Conservation (phyloP, 2,113 vertebrate genomes). For the Ia io region DNA sequence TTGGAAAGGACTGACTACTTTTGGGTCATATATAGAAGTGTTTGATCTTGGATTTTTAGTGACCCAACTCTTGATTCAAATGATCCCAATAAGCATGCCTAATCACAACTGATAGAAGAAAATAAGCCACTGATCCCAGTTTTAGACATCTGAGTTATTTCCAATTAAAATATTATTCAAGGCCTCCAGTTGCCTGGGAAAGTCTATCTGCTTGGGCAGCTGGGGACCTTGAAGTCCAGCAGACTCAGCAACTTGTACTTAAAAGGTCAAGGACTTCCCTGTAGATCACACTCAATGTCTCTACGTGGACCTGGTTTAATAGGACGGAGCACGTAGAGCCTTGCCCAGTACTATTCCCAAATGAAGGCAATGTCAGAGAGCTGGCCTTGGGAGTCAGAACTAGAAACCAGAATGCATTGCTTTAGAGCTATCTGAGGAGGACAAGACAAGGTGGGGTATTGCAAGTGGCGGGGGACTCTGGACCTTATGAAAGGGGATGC, state of each 20-base stretch:
- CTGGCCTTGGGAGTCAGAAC: neutral
- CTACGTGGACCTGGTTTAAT: neutral
- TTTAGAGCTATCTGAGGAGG: neutral
- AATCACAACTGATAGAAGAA: neutral
- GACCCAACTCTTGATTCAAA: neutral
- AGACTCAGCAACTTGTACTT: neutral
- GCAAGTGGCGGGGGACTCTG: neutral
- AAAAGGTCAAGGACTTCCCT: neutral
- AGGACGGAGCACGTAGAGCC: neutral
- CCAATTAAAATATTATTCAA: neutral
- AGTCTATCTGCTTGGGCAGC: neutral
- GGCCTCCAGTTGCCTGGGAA: neutral
- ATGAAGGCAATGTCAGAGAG: neutral
- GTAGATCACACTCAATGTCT: neutral
- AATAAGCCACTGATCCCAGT: neutral
- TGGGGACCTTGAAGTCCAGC: neutral
- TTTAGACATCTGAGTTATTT: neutral
- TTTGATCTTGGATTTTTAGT: neutral
- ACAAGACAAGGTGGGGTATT: neutral
- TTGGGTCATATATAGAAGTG: neutral
- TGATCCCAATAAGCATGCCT: neutral
- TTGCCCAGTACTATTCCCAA: neutral
- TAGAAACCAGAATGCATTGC: neutral
- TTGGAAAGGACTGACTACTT: neutral
- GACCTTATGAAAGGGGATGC: neutral